phyloP scores from a whole-genome alignment of 2,797 vertebrate species.

The Gouania willdenowi region DNA sequence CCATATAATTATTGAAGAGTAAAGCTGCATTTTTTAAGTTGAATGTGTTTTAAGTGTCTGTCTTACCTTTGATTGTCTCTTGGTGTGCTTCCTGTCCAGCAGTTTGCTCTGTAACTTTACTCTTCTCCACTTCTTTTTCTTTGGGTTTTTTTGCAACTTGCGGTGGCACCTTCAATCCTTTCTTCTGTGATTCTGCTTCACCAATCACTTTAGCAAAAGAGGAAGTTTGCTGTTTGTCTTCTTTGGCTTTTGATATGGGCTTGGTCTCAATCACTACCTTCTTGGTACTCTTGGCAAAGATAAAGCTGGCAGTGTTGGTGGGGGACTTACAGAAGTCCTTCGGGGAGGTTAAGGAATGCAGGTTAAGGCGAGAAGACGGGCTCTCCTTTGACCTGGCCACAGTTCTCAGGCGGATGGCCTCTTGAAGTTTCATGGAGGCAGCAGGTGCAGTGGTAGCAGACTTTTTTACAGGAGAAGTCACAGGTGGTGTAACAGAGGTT shows the following conservation, averaged over 20 bases:
- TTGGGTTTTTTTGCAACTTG: constrained; percentile 90
- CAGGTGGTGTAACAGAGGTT: too few relatives aligned
- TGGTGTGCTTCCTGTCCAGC: constrained; percentile 62
- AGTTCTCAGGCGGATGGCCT: constrained; percentile 84
- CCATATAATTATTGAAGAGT: constrained; percentile 46
- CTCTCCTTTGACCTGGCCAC: constrained; percentile 69
- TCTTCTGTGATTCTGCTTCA: constrained; percentile 56
- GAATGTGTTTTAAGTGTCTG: background rate
- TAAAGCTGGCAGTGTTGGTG: constrained; percentile 88
- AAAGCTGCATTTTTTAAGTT: too few relatives aligned
- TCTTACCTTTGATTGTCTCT: constrained; percentile 57
- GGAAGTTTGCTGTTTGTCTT: constrained; percentile 72
- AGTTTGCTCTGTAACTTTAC: constrained; percentile 51
- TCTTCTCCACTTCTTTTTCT: constrained; percentile 43
- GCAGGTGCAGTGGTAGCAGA: constrained; percentile 51
- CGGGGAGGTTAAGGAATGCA: constrained; percentile 56
- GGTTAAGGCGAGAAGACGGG: constrained; percentile 48
- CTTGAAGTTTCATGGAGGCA: constrained; percentile 81
- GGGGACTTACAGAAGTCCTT: constrained; percentile 71
- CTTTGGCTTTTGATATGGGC: constrained; percentile 66
- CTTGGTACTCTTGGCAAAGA: constrained; percentile 88
- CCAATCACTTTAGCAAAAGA: constrained; percentile 64
- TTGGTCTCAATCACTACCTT: constrained; percentile 80
- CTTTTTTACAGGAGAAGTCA: constrained; percentile 69
- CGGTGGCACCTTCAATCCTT: constrained; percentile 82